Percentiles rank a stretch among this genome's conserved stretches.
Conservation (phyloP, 1,140 invertebrate species). For the Eumeta japonica region DNA sequence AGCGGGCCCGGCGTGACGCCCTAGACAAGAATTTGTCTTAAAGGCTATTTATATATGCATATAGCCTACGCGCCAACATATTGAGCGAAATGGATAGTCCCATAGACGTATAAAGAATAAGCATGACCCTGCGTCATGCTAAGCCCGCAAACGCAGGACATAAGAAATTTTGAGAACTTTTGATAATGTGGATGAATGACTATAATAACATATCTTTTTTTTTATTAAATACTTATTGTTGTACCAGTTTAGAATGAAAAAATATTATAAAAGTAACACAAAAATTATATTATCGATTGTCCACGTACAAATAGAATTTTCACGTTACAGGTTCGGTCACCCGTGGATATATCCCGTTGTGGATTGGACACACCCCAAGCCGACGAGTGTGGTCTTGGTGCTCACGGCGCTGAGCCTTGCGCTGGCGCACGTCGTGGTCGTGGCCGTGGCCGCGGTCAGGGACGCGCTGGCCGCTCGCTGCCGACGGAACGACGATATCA, state of each 20-base stretch:
- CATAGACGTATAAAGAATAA: no score
- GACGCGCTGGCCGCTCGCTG: slow-evolving; percentile 25
- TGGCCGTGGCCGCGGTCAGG: slow-evolving; percentile 25
- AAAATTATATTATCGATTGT: slow-evolving; percentile 1
- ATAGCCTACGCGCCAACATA: no score
- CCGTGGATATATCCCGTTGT: slow-evolving; percentile 69
- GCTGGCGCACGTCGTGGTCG: slow-evolving; percentile 36
- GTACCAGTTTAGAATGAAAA: no score
- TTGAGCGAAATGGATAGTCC: no score
- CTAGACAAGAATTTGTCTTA: no score
- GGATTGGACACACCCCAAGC: slow-evolving; percentile 62
- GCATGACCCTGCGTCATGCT: no score
- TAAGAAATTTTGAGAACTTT: neutral
- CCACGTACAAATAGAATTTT: slow-evolving; percentile 1
- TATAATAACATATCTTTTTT: slow-evolving; percentile 15
- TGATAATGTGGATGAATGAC: slow-evolving; percentile 43
- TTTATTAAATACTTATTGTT: neutral
- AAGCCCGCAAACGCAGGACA: no score
- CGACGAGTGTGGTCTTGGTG: slow-evolving; percentile 35
- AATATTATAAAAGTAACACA: no score
- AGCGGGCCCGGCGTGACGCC: no score
- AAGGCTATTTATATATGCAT: no score
- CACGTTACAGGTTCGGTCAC: slow-evolving; percentile 30
- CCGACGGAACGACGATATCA: slow-evolving; percentile 14
- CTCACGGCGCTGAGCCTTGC: slow-evolving; percentile 40